These are phyloP conservation scores for Accipiter virgatus DNA, from an alignment of 2,113 vertebrate species.

Conservation along the genomic window DNA sequence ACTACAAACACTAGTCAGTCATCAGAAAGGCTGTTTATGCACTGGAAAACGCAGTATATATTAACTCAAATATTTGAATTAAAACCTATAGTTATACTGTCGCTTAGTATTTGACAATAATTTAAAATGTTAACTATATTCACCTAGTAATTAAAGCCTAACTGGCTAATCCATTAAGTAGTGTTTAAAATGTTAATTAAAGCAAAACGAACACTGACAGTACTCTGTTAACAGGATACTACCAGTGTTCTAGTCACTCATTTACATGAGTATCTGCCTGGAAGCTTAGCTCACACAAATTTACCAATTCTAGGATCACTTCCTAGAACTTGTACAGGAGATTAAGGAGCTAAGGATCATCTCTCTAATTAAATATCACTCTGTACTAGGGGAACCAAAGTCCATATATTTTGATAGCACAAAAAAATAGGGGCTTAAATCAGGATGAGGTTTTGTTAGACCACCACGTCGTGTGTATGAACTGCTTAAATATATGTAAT, in stretches of 20 bases:
- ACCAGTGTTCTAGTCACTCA: neutral
- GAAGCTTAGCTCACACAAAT: neutral
- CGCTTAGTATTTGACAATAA: neutral
- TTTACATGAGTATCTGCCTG: neutral
- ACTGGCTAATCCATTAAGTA: neutral
- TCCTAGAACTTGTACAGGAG: neutral
- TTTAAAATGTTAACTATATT: neutral
- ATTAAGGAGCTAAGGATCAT: neutral
- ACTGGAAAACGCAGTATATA: neutral
- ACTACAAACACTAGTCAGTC: neutral
- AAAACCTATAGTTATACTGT: neutral
- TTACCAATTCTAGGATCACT: neutral
- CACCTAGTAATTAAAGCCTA: neutral
- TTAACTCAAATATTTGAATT: neutral
- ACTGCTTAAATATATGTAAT: accelerated
- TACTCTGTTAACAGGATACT: neutral
- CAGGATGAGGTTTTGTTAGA: neutral
- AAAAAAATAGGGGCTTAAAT: neutral
- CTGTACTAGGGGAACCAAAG: neutral
- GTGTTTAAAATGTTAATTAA: neutral
- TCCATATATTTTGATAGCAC: neutral
- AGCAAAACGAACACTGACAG: neutral
- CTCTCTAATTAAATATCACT: neutral
- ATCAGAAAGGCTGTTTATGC: neutral
- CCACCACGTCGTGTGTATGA: accelerated